phyloP scores from a whole-genome alignment of 1,140 invertebrate genomes.

The Tyrophagus putrescentiae region DNA sequence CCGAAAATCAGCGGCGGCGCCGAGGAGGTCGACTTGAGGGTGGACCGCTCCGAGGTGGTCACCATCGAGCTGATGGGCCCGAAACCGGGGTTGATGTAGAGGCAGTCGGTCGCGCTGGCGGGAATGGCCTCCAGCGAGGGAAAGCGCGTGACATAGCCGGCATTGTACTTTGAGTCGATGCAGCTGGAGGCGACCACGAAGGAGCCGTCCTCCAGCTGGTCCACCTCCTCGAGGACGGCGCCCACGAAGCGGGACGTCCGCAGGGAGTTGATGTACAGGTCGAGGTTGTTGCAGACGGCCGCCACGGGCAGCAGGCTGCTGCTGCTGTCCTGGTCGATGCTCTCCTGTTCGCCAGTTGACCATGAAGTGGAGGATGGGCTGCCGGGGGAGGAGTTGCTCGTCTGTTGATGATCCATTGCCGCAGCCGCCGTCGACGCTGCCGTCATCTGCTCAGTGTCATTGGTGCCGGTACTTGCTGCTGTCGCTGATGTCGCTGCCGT shows the following conservation, averaged over 20 bases:
- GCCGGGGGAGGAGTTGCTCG: no score
- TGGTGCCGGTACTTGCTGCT: no score
- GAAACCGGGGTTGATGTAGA: neutral
- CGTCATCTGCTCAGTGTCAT: no score
- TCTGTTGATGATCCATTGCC: no score
- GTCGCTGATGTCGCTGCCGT: no score
- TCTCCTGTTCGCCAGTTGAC: no score
- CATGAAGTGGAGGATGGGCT: no score
- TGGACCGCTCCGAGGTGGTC: neutral
- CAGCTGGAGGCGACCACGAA: neutral
- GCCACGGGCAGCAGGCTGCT: neutral
- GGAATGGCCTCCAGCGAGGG: neutral
- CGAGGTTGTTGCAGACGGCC: neutral
- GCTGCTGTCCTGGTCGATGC: neutral
- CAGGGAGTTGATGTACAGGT: neutral
- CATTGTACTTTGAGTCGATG: neutral
- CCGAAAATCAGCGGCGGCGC: neutral
- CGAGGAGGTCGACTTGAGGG: neutral
- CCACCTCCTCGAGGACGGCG: neutral
- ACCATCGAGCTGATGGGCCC: neutral
- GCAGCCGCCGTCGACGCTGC: no score
- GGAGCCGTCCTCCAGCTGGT: neutral
- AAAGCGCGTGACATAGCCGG: neutral
- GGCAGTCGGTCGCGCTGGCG: neutral
- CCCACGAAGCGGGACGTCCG: neutral